These are phyloP conservation scores for Andrena trimmerana DNA, from an alignment of 2,888 invertebrate genomes.

Conservation along the genomic window DNA sequence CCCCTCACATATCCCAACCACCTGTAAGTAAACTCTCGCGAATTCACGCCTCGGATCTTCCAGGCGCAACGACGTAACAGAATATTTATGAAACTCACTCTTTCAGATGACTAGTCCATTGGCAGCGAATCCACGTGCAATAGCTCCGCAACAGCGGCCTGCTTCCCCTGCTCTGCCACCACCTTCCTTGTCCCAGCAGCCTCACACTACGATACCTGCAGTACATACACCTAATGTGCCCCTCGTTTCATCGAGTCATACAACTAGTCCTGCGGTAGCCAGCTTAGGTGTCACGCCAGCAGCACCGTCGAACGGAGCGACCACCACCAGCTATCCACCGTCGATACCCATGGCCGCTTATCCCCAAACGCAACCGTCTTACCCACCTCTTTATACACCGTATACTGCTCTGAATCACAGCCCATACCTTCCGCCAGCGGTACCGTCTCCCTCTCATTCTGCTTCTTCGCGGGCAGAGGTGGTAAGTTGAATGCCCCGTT, in stretches of 20 bases:
- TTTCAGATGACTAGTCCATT: slow-evolving; percentile 84
- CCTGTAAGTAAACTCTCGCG: slow-evolving; percentile 78
- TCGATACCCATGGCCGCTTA: slow-evolving; percentile 84
- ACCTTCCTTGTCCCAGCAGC: slow-evolving; percentile 82
- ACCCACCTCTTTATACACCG: slow-evolving; percentile 92
- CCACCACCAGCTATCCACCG: slow-evolving; percentile 82
- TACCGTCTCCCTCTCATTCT: slow-evolving; percentile 87
- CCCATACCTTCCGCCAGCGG: slow-evolving; percentile 89
- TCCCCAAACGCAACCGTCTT: slow-evolving; percentile 85
- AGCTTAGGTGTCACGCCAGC: slow-evolving; percentile 87
- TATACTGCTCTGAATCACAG: slow-evolving; percentile 91
- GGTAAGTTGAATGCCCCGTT: slow-evolving; percentile 84
- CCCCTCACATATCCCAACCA: slow-evolving; percentile 85
- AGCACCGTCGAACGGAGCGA: slow-evolving; percentile 86
- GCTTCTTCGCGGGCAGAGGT: slow-evolving; percentile 89
- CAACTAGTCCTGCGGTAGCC: slow-evolving; percentile 85
- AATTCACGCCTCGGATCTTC: neutral
- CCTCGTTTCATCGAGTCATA: slow-evolving; percentile 85
- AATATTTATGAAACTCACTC: neutral
- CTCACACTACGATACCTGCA: slow-evolving; percentile 82
- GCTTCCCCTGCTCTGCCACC: slow-evolving; percentile 85
- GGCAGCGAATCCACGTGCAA: slow-evolving; percentile 85
- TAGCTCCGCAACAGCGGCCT: slow-evolving; percentile 87
- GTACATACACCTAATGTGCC: slow-evolving; percentile 84
- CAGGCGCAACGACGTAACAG: too few relatives aligned